Conservation (phyloP, 2,113 vertebrate species). For the Sturnira hondurensis region DNA sequence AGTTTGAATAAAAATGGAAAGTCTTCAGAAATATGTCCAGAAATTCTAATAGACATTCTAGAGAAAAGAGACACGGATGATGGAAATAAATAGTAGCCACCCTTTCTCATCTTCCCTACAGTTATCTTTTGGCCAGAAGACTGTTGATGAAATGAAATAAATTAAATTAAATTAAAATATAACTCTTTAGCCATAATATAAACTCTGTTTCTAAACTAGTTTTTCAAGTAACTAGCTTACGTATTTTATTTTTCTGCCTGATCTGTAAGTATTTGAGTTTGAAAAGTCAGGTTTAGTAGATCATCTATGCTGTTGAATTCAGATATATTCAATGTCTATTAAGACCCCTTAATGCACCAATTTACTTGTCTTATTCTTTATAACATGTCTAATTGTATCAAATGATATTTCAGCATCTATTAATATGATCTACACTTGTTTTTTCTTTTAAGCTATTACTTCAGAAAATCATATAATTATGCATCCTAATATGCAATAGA, state of each 20-base stretch:
- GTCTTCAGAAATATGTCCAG: neutral
- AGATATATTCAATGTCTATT: neutral
- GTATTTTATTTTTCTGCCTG: neutral
- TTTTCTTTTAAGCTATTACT: neutral
- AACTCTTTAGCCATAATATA: neutral
- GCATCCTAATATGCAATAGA: neutral
- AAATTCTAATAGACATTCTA: neutral
- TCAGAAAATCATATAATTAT: neutral
- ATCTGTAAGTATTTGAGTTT: neutral
- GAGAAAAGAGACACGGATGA: neutral
- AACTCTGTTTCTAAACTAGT: neutral
- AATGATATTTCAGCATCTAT: neutral
- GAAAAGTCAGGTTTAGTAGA: neutral
- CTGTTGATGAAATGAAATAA: neutral
- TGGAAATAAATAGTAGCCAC: neutral
- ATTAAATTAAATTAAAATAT: neutral
- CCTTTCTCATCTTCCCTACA: neutral
- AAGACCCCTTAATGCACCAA: neutral
- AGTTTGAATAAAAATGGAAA: neutral
- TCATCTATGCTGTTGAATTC: neutral
- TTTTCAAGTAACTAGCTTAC: neutral
- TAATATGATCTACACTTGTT: neutral
- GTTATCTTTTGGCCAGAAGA: neutral
- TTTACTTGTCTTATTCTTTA: neutral
- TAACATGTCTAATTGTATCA: neutral